Conservation (phyloP, 2,113 vertebrate genomes). For the Pholis gunnellus region DNA sequence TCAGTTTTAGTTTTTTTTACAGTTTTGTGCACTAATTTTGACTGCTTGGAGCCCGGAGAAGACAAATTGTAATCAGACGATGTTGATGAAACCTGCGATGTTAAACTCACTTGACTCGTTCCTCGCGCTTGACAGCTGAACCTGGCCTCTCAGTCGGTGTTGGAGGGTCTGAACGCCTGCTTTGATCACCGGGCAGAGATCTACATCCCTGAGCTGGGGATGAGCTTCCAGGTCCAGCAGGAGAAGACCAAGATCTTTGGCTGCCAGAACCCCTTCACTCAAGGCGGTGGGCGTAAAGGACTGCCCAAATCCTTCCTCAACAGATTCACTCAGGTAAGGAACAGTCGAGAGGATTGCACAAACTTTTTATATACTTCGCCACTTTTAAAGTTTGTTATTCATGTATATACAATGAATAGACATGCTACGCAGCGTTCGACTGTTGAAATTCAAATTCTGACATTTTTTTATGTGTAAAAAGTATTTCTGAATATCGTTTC, state of each 20-base stretch:
- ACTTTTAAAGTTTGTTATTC: neutral
- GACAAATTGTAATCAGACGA: neutral
- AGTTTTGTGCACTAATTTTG: neutral
- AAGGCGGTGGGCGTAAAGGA: conserved; percentile 96
- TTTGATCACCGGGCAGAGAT: conserved; percentile 98
- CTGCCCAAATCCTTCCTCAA: conserved; percentile 98
- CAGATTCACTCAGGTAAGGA: conserved; percentile 93
- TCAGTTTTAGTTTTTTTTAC: neutral
- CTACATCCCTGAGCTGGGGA: conserved; percentile 93
- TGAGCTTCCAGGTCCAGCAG: conserved; percentile 94
- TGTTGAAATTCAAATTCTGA: too few species aligned
- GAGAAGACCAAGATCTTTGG: conserved; percentile 96
- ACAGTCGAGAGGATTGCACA: neutral
- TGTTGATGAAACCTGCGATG: neutral
- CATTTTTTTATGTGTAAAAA: too few species aligned
- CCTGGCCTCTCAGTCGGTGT: conserved; percentile 95
- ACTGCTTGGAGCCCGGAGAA: neutral
- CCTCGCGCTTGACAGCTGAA: conserved; percentile 85
- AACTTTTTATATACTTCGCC: neutral
- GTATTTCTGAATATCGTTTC: neutral
- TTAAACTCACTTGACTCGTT: neutral
- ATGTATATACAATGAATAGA: neutral
- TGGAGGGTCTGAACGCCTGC: conserved; percentile 98
- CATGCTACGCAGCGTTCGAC: neutral
- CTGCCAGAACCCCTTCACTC: conserved; percentile 96